phyloP scores from a whole-genome alignment of 2,113 vertebrate genomes.

The Camelus dromedarius region DNA sequence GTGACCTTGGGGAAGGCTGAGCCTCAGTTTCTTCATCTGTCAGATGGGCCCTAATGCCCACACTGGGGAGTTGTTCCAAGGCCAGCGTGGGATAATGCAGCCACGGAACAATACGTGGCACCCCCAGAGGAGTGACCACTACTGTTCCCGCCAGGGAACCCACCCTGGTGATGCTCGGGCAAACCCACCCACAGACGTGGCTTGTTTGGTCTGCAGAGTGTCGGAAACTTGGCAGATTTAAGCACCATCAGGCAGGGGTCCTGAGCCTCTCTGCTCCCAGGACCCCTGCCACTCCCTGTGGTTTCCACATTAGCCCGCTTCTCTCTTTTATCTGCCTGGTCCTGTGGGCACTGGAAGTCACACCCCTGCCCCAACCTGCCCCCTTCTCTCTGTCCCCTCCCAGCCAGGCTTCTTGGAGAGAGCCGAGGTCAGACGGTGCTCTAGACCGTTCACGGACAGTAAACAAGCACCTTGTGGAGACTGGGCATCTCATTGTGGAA shows the following conservation, averaged over 20 bases:
- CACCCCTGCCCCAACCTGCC: neutral
- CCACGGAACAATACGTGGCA: neutral
- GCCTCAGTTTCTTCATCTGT: neutral
- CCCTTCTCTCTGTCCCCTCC: neutral
- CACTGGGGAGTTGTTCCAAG: too few species aligned
- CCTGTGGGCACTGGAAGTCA: neutral
- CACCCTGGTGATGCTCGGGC: too few species aligned
- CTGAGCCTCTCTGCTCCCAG: fast-evolving
- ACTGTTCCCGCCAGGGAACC: neutral
- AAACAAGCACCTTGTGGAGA: neutral
- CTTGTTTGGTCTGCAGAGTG: neutral
- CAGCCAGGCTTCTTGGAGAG: neutral
- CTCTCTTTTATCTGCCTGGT: neutral
- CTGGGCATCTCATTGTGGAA: neutral
- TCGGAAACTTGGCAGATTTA: neutral
- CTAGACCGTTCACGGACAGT: fast-evolving
- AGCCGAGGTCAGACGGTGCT: neutral
- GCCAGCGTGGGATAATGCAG: fast-evolving
- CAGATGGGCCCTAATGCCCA: too few species aligned
- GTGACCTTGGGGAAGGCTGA: neutral
- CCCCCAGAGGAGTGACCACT: neutral
- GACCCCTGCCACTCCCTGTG: fast-evolving
- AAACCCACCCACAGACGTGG: neutral
- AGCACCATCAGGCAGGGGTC: neutral
- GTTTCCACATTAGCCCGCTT: too few species aligned